Evolutionary conservation across 2,888 invertebrate genomes (phyloP).

Genomic region (Tyria jacobaeae): DNA sequence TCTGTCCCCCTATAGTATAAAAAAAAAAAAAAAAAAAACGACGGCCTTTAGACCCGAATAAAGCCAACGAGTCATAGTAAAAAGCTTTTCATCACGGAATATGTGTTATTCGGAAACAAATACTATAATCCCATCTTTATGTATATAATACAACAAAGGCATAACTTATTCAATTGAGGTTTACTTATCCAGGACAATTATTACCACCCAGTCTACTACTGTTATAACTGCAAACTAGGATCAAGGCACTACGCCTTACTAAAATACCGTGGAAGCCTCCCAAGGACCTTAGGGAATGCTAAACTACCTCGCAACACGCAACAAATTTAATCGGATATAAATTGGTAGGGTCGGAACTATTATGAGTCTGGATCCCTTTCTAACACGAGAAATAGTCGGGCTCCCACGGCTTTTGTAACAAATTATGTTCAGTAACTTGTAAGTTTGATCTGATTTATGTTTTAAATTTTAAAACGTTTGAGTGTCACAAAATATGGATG

Average conservation of each 20-base stretch:
- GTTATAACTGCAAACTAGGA: not conserved
- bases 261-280: conserved; percentile 3
- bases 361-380: conserved; percentile 1
- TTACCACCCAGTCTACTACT: not conserved
- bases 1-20: no score
- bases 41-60: no score
- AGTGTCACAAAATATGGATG: no score
- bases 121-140: no score
- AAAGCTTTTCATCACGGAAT: no score
- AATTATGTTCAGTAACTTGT: not conserved
- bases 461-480: not conserved
- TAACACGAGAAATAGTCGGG: not conserved
- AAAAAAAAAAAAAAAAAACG: no score
- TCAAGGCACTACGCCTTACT: not conserved
- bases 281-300: conserved; percentile 3
- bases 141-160: no score
- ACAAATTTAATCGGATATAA: conserved; percentile 5
- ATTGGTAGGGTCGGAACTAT: conserved; percentile 4
- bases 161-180: not conserved
- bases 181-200: not conserved
- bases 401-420: not conserved
- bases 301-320: conserved; percentile 1
- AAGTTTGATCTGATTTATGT: not conserved
- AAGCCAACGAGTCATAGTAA: no score
- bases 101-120: no score